Evolutionary conservation across 1,140 invertebrate species (phyloP).

Genomic region (Scaptomyza montana): DNA sequence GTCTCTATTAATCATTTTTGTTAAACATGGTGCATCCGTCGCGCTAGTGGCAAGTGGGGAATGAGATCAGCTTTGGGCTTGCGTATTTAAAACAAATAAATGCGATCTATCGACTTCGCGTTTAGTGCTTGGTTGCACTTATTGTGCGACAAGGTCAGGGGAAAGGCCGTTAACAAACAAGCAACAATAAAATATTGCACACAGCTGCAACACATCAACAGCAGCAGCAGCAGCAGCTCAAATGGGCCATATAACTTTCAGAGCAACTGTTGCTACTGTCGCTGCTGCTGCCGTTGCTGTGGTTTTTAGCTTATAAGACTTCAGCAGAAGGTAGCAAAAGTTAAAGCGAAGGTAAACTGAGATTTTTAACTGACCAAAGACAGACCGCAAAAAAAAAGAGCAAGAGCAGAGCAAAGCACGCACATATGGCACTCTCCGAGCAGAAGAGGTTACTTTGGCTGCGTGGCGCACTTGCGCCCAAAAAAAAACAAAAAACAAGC

Average conservation of each 20-base stretch:
- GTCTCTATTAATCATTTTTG: constrained; percentile 58
- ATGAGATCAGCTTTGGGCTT: neutral
- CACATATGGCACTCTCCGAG: constrained; percentile 70
- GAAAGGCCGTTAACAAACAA: constrained; percentile 36
- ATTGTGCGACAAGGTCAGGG: constrained; percentile 42
- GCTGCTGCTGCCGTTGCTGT: constrained; percentile 24
- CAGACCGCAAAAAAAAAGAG: constrained; percentile 38
- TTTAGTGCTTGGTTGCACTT: no score
- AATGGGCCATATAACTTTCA: constrained; percentile 81
- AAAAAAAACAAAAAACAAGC: constrained; percentile 31
- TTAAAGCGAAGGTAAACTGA: constrained; percentile 73
- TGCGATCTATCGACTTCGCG: neutral
- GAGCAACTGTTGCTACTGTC: constrained; percentile 64
- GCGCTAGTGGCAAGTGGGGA: constrained; percentile 18
- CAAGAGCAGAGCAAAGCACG: constrained; percentile 52
- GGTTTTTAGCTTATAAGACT: constrained; percentile 76
- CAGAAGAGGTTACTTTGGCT: constrained; percentile 18
- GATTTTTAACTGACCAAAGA: constrained; percentile 70
- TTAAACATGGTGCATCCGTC: constrained; percentile 34
- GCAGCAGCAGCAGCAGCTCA: constrained; percentile 67
- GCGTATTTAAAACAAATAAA: neutral
- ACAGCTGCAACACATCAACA: constrained; percentile 31
- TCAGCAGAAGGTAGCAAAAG: constrained; percentile 60
- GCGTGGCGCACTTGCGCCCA: constrained; percentile 51
- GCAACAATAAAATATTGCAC: no score